Conservation (phyloP, 2,888 invertebrate species). For the Agriopis marginaria region DNA sequence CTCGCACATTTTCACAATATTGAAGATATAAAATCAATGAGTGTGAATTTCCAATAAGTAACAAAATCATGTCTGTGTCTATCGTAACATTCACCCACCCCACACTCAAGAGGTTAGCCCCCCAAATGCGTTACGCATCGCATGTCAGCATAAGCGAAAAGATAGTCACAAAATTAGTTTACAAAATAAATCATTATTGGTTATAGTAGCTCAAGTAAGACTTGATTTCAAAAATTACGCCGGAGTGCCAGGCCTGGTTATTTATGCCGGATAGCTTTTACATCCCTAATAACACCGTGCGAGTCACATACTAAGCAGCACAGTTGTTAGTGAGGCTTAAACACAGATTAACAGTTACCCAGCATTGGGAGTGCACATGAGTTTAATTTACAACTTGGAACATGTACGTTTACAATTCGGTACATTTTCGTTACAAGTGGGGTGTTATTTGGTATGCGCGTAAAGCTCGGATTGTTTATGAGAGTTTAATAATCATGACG, state of each 20-base stretch:
- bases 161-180: neutral
- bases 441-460: conserved; percentile 7
- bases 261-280: conserved; percentile 15
- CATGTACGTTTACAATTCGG: conserved; percentile 30
- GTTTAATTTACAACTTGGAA: conserved; percentile 54
- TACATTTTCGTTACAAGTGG: conserved; percentile 22
- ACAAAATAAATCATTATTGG: neutral
- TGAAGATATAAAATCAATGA: too few relatives aligned
- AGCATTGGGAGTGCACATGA: conserved; percentile 51
- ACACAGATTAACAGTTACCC: conserved; percentile 47
- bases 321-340: conserved; percentile 49
- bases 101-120: too few relatives aligned
- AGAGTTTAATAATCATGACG: conserved; percentile 34
- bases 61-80: too few relatives aligned
- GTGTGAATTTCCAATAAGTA: too few relatives aligned
- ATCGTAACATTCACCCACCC: too few relatives aligned
- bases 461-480: conserved; percentile 24
- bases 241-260: neutral
- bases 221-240: neutral
- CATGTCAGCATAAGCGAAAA: neutral
- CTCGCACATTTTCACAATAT: too few relatives aligned
- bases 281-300: conserved; percentile 24
- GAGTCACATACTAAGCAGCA: conserved; percentile 49
- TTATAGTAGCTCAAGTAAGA: neutral
- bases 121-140: too few relatives aligned